Percentiles rank a stretch among this genome's conserved stretches.
Evolutionary conservation across 2,888 invertebrate genomes (phyloP).

Genomic region (Mellilla xanthometata): DNA sequence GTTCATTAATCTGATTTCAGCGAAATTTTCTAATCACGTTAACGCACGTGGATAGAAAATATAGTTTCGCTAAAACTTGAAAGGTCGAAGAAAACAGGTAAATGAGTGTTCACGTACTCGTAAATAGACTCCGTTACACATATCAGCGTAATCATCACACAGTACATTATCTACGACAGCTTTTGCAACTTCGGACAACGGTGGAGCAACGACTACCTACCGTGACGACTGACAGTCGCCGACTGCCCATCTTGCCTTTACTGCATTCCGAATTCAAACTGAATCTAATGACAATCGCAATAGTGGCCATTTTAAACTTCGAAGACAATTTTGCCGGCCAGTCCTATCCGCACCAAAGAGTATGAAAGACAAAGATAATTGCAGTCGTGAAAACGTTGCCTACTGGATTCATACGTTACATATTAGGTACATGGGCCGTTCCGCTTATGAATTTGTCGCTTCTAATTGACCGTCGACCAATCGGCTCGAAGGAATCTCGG

Average conservation of each 20-base stretch:
- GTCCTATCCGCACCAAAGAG: slow-evolving; percentile 32
- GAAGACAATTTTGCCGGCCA: slow-evolving; percentile 21
- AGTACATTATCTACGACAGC: slow-evolving; percentile 66
- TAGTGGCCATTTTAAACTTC: slow-evolving; percentile 20
- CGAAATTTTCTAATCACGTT: too few species aligned
- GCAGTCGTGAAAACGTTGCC: slow-evolving; percentile 27
- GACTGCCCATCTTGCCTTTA: slow-evolving; percentile 38
- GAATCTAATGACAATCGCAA: slow-evolving; percentile 18
- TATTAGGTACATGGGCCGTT: slow-evolving; percentile 33
- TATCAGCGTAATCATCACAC: slow-evolving; percentile 63
- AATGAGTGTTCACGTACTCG: slow-evolving; percentile 46
- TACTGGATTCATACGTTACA: slow-evolving; percentile 15
- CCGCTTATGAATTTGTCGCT: slow-evolving; percentile 61
- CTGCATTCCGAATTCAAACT: slow-evolving; percentile 26
- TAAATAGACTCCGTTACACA: slow-evolving; percentile 68
- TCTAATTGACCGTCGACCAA: slow-evolving; percentile 56
- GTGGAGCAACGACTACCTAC: slow-evolving; percentile 67
- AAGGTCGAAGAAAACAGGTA: slow-evolving; percentile 36
- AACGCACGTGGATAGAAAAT: too few species aligned
- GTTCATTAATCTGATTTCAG: too few species aligned
- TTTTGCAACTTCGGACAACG: slow-evolving; percentile 64
- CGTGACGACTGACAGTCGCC: slow-evolving; percentile 69
- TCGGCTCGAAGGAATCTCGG: slow-evolving; percentile 37
- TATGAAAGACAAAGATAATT: slow-evolving; percentile 28
- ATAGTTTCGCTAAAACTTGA: too few species aligned